A percentile compares a stretch with the other conserved stretches of the same genome.
Evolutionary conservation across 92 coral and sea anemone genomes (phyloP).

Genomic region (Porites cylindrica): DNA sequence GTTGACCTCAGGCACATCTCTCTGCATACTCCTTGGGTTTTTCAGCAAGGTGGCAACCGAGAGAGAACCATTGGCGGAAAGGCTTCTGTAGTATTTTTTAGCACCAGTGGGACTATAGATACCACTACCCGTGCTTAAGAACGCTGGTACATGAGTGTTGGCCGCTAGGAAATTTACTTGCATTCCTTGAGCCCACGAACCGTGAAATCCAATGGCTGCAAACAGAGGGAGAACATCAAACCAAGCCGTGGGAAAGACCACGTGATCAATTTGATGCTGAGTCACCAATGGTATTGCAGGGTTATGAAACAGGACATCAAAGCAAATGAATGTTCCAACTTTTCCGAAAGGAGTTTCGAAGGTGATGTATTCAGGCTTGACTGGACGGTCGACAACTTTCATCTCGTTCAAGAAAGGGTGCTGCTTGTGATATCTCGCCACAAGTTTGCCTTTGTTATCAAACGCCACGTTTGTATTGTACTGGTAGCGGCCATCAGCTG

Average conservation of each 20-base stretch:
- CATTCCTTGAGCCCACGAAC: constrained; percentile 86
- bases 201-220: constrained; percentile 80
- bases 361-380: constrained; percentile 65
- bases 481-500: constrained; percentile 81
- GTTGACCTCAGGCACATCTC: not conserved
- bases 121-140: constrained; percentile 74
- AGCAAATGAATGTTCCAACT: constrained; percentile 83
- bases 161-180: constrained; percentile 76
- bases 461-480: constrained; percentile 82
- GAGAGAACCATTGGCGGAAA: constrained; percentile 67
- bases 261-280: constrained; percentile 62
- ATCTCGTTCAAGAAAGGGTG: constrained; percentile 77
- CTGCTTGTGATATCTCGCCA: constrained; percentile 81
- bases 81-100: constrained; percentile 65
- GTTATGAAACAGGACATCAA: constrained; percentile 77
- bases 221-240: constrained; percentile 80
- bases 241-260: constrained; percentile 89
- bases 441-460: constrained; percentile 62
- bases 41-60: constrained; percentile 54
- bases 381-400: constrained; percentile 77
- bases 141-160: constrained; percentile 68
- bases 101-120: constrained; percentile 72
- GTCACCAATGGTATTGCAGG: constrained; percentile 77
- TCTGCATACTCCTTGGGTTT: constrained; percentile 30
- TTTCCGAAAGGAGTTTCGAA: constrained; percentile 80